Conservation (phyloP, 1,140 invertebrate species). For the Magallana angulata region DNA sequence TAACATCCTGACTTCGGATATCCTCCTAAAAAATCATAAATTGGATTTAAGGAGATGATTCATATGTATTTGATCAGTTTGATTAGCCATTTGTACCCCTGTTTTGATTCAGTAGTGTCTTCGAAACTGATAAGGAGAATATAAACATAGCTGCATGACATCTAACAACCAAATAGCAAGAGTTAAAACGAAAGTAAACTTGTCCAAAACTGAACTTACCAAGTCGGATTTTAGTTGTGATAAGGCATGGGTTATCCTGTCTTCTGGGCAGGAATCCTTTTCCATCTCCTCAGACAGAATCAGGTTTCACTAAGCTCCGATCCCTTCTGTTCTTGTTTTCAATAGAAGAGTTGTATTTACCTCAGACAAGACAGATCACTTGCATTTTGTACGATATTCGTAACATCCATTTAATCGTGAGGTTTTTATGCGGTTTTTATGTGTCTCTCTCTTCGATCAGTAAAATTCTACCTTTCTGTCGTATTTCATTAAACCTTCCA, state of each 20-base stretch:
- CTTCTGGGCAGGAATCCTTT: not conserved
- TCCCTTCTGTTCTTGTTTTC: not conserved
- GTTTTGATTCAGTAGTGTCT: not conserved
- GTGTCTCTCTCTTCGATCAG: not conserved
- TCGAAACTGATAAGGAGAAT: not conserved
- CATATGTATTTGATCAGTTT: no score
- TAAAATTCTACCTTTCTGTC: conserved; percentile 6
- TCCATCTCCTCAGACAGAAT: not conserved
- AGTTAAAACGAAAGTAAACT: conserved; percentile 21
- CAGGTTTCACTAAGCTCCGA: not conserved
- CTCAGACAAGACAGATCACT: conserved; percentile 16
- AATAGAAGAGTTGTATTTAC: not conserved
- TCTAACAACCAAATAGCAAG: not conserved
- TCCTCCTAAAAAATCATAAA: conserved; percentile 36
- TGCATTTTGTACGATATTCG: not conserved
- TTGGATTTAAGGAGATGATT: no score
- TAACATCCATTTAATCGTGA: conserved; percentile 22
- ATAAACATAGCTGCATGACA: not conserved
- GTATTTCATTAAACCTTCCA: conserved; percentile 9
- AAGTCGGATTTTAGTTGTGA: conserved; percentile 30
- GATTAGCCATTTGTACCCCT: not conserved
- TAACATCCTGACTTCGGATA: conserved; percentile 56
- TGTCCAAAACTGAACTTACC: not conserved
- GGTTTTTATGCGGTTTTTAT: conserved; percentile 9
- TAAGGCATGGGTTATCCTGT: conserved; percentile 16